Evolutionary conservation across 2,888 invertebrate species (phyloP).

Genomic region (Chymomyza fuscimana): DNA sequence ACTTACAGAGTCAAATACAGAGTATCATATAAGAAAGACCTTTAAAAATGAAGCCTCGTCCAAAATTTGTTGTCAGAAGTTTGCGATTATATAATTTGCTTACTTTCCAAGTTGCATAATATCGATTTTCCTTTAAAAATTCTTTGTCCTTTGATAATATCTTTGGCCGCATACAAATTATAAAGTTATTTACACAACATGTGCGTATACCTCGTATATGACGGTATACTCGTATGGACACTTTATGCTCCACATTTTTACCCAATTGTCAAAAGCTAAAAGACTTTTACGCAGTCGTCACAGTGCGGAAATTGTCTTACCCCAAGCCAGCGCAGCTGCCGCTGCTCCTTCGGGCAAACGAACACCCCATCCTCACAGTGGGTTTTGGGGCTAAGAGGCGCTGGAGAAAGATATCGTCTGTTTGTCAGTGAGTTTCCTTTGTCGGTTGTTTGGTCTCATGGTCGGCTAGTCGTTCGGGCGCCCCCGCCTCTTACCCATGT

Average conservation of each 20-base stretch:
- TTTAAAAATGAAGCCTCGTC: too few relatives aligned
- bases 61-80: too few relatives aligned
- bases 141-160: not conserved
- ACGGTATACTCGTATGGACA: not conserved
- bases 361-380: not conserved
- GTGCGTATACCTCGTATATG: constrained; percentile 13
- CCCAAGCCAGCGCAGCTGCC: constrained; percentile 36
- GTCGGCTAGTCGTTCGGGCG: not conserved
- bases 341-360: constrained; percentile 9
- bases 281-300: constrained; percentile 26
- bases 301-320: constrained; percentile 12
- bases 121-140: not conserved
- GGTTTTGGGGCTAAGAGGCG: constrained; percentile 9
- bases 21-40: too few relatives aligned
- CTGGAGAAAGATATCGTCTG: not conserved
- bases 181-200: not conserved
- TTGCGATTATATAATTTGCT: too few relatives aligned
- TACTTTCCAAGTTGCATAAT: too few relatives aligned
- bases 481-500: not conserved
- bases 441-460: constrained; percentile 2
- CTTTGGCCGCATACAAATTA: too few relatives aligned
- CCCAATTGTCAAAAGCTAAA: constrained; percentile 58
- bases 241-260: constrained; percentile 43
- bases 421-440: not conserved
- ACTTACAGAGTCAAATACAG: too few relatives aligned